Evolutionary conservation across 2,113 vertebrate species (phyloP), one percentile per base, ranked within the genome.

Genomic region (Mormyrus lacerda): DNA sequence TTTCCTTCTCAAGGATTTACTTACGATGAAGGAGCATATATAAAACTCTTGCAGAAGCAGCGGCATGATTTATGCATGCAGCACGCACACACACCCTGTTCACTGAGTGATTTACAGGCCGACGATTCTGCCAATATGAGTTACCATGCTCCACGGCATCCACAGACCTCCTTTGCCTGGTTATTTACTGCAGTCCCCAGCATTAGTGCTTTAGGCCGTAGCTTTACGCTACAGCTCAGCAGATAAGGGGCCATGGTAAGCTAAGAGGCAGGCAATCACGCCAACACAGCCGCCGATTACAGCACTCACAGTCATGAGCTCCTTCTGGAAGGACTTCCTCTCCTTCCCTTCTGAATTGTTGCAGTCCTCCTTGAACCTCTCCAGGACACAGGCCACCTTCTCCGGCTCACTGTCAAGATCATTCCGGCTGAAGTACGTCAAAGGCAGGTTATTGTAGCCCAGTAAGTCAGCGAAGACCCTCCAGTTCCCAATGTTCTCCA

Each of bases 401-500:
- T 99, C 98, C 0, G 98, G 96, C 91, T 99, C 98, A 0, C 97
- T 98, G 93, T 98, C 97, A 90, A 96, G 88, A 93, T 99, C 98
- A 0, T 97, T 94, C 0, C 98, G 96, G 93, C 98, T 99, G 94
- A 99, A 99, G 44, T 96, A 96, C 0, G 95, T 93, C 90, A 99
- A 93, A 0, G 98, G 97, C 90, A 98, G 92, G 93, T 97, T 95
- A 42, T 90, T 90, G 10, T 99, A 99, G 50, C 97, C 98, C 44
- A 99, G 94, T 0, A 98, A 96, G 0, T 99, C 98, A 0, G 98
- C 98, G 0, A 99, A 99, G 0, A 96, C 94, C 45, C 97, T 95
- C 98, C 98, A 99, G 94, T 94, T 98, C 90, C 96, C 96, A 21
- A 99, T 94, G 91, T 98, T 99, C 94, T 99, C 98, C 98, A 99